Evolutionary conservation across 35 echinoderm and acorn worm genomes (phyloP), one percentile per base, ranked within the genome.

Genomic region (Ophioderma brevispina): DNA sequence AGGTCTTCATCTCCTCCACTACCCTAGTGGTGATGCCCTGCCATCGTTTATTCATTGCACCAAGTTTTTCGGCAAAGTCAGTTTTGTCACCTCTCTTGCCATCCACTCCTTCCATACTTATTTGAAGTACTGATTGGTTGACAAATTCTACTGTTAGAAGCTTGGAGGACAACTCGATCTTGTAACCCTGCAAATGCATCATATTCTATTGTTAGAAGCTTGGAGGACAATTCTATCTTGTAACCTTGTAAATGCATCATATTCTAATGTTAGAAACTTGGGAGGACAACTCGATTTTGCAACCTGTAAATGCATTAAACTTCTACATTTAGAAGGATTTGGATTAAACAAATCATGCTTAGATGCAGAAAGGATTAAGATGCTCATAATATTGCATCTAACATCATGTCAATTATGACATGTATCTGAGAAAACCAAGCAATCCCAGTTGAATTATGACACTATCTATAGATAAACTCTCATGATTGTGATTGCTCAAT

Each of bases 21-120:
- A 99, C 77, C 38, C 87, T 64, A 13, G 78, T 89, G 39, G 92
- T 92, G 35, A 96, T 40, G 5, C 85, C 75, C 82, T 96, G 90
- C 92, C 92, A 97, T 21, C 85, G 75, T 40, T 92, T 81, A 40
- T 98, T 98, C 93, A 98, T 98, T 1, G 46, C 52, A 2, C 97
- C 97, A 32, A 99, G 94, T 43, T 90, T 86, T 76, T 99, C 97
- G 55, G 97, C 97, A 84, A 99, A 95, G 80, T 99, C 97, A 0
- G 97, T 93, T 64, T 99, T 99, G 77, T 99, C 97, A 19, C 85
- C 91, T 55, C 97, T 77, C 75, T 92, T 84, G 32, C 87, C 80
- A 39, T 95, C 91, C 15, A 25, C n/a, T 17, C 90, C 59, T 38
- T 95, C 91, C 33, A 93, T 83, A 37, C 96, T 95, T 80, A 92